Base-by-base conservation (phyloP, 1,140 invertebrate species). In the Batillaria attramentaria region DNA sequence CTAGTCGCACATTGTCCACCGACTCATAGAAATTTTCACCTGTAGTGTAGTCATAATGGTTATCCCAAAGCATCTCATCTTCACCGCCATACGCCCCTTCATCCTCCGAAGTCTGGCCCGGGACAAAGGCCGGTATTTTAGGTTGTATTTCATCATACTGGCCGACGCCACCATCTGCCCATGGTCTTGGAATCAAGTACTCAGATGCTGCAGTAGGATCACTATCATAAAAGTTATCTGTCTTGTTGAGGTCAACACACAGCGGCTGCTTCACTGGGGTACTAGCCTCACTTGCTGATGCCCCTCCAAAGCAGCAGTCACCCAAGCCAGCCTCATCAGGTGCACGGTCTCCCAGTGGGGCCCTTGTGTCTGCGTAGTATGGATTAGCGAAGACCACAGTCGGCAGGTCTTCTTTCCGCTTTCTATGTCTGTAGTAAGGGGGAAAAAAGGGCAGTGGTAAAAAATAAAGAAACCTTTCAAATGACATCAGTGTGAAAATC, bases 11-110 rank as follows among this genome's bases (percentile, higher is more conserved):
- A 39, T 41, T 75, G 20, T 75, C 73, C 73, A 75, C 33, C 16
- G 73, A 62, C 57, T 75, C 73, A 57, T 75, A 75, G 73, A 37
- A 75, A 28, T 75, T 75, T 54, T 75, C 73, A 3, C 73, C 73
- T 3, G 73, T 75, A 33, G 37, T 75, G 28, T 65, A 35, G 73
- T 75, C 73, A 50, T 62, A 75, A 28, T 75, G 73, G 35, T 75
- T n/a, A 37, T 75, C 73, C 24, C 60, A 39, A 33, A 75, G 57
- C 42, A 16, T 39, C 4, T 33, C 33, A 4, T 39, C 33, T 10
- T 75, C 73, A 4, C 39, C 28, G 3, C 43, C 70, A 4, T 72
- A 24, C 31, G 43, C 3, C 57, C 6, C 57, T 62, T 24, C 24
- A 8, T n/a, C 24, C 10, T 62, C n/a, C n/a, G n/a, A n/a, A n/a